Evolutionary conservation across 2,888 invertebrate species (phyloP), one percentile per base, ranked within the genome.

Genomic region (Hydropsyche betteni): DNA sequence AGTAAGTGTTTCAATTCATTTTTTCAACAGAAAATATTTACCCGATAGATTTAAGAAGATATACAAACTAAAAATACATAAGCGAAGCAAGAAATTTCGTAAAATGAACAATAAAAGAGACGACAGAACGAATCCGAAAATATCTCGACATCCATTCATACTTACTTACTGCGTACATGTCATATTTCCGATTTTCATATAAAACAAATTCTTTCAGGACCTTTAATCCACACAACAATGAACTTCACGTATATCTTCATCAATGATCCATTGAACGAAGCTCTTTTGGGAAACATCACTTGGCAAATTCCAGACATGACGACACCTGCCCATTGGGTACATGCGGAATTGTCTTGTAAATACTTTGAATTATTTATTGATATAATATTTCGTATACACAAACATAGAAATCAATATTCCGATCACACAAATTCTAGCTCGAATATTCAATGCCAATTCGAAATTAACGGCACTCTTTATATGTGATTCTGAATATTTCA

Each of bases 171-270:
- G 24, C n/a, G 12, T 36, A 68, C 5, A 58, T 58, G 24, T 12
- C 24, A 68, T 10, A 5, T 73, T 6, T 24, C 51, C n/a, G 52
- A 44, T 38, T 69, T 50, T 76, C 52, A 73, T 69, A 68, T 7
- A 24, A 24, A 24, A 1, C 24, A 24, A 38, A 73, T 38, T 72
- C 82, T 85, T 3, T 82, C 38, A 38, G 44, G 36, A 24, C 24
- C 44, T 82, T 85, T 87, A 0, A 88, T 90, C 8, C 90, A 93
- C 81, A 91, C 94, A 68, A 94, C 93, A 0, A 95, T 96, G 95
- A 94, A 95, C 85, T 94, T 95, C 84, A 94, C 94, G 1, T 96
- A 95, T 83, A 93, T 93, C 75, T 96, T 93, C 81, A 92, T 91
- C 0, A 94, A 95, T 82, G 95, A 95, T 84, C 95, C 95, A 0